A percentile compares a stretch with the other conserved stretches of the same genome.
Conservation (phyloP, 2,888 invertebrate species). For the Plebejus argus region DNA sequence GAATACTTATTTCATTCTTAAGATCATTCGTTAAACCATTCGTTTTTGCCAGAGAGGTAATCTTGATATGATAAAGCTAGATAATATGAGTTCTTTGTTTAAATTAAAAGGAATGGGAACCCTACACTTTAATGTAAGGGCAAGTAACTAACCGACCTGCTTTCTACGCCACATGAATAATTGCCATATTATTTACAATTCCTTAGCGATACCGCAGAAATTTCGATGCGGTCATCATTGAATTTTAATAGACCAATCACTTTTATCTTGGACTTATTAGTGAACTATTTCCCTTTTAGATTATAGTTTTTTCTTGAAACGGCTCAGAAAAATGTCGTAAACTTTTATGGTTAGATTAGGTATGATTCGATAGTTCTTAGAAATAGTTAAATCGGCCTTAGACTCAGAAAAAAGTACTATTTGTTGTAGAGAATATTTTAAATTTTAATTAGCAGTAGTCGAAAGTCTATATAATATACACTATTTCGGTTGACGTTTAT, state of each 20-base stretch:
- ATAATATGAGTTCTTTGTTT: background rate
- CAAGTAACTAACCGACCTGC: constrained; percentile 60
- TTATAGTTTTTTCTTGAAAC: constrained; percentile 11
- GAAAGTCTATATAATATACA: background rate
- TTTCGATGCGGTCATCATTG: constrained; percentile 35
- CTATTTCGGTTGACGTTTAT: no score
- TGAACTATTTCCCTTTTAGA: constrained; percentile 20
- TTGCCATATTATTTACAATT: constrained; percentile 51
- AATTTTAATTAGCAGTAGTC: background rate
- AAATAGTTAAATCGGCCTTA: background rate
- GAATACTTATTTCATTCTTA: no score
- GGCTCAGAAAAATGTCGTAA: background rate
- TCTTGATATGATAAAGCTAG: background rate
- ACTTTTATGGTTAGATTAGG: background rate
- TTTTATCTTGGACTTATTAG: constrained; percentile 24
- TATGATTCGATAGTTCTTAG: background rate
- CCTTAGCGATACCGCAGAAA: constrained; percentile 37
- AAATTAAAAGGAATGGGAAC: constrained; percentile 46
- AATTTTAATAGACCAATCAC: constrained; percentile 28
- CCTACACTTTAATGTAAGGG: constrained; percentile 53
- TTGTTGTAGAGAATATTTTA: background rate
- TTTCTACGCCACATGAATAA: constrained; percentile 68
- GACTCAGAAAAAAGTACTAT: background rate
- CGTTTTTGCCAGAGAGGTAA: no score
- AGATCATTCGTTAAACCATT: no score